phyloP scores from a whole-genome alignment of 2,888 invertebrate genomes.

The Malacosoma neustria region DNA sequence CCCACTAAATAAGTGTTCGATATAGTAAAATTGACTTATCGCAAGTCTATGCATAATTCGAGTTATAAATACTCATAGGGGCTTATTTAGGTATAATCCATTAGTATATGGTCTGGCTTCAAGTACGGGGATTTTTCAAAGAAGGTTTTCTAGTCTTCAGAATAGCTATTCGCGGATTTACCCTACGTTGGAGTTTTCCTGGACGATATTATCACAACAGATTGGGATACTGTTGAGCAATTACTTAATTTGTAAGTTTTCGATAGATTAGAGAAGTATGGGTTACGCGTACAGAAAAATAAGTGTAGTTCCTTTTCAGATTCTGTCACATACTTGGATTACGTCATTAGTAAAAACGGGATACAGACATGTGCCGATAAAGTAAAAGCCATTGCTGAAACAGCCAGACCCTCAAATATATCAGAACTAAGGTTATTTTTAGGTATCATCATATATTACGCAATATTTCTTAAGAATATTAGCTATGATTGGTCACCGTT shows the following conservation, averaged over 20 bases:
- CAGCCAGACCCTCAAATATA: background rate
- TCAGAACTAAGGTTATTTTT: constrained; percentile 14
- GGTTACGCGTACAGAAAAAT: constrained; percentile 5
- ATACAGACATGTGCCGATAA: constrained; percentile 7
- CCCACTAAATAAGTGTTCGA: constrained; percentile 5
- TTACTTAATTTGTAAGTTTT: constrained; percentile 4
- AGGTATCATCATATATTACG: constrained; percentile 15
- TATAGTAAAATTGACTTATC: too few species aligned
- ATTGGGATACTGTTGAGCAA: background rate
- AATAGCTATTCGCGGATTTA: constrained; percentile 1
- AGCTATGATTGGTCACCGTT: constrained; percentile 2
- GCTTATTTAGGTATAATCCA: constrained; percentile 3
- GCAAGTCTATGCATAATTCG: too few species aligned
- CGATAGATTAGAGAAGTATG: background rate
- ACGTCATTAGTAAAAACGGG: constrained; percentile 4
- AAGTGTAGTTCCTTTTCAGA: constrained; percentile 9
- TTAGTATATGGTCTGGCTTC: constrained; percentile 5
- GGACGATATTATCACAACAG: constrained; percentile 8
- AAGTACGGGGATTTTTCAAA: constrained; percentile 4
- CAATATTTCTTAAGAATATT: constrained; percentile 10
- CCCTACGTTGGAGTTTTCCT: constrained; percentile 4
- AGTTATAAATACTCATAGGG: background rate
- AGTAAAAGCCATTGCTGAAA: constrained; percentile 2
- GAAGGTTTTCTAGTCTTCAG: too few species aligned
- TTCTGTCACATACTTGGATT: constrained; percentile 9